A percentile compares a stretch with the other conserved stretches of the same genome.
Evolutionary conservation across 1,140 invertebrate genomes (phyloP).

Genomic region (Ceratoteleas bidentatus): DNA sequence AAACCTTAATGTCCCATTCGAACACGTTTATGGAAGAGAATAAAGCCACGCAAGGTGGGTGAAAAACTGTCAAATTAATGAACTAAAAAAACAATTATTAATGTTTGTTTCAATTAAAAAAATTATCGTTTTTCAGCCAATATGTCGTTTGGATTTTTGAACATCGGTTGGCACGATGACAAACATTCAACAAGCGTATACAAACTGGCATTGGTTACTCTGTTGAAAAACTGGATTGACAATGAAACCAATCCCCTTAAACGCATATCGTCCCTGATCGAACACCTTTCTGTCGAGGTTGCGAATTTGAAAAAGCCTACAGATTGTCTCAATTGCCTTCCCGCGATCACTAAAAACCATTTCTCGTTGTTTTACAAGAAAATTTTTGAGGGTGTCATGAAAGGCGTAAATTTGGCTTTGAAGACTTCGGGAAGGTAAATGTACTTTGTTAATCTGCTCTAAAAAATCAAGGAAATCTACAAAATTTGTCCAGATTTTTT

Average conservation of each 20-base stretch:
- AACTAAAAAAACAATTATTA: too few relatives aligned
- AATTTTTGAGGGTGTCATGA: conserved; percentile 82
- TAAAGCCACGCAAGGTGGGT: conserved; percentile 75
- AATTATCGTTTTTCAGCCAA: too few relatives aligned
- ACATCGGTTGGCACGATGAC: conserved; percentile 74
- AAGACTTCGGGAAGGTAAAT: too few relatives aligned
- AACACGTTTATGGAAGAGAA: conserved; percentile 65
- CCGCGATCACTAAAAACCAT: conserved; percentile 83
- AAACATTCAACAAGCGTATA: conserved; percentile 67
- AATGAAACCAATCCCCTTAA: conserved; percentile 75
- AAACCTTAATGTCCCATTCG: conserved; percentile 77
- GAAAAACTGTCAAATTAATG: too few relatives aligned
- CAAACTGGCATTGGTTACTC: conserved; percentile 67
- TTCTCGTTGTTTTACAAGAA: conserved; percentile 81
- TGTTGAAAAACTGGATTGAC: conserved; percentile 77
- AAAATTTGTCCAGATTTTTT: too few relatives aligned
- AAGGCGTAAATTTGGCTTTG: conserved; percentile 76
- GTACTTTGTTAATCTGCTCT: too few relatives aligned
- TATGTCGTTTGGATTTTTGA: conserved; percentile 74
- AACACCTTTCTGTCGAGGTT: conserved; percentile 81
- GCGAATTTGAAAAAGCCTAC: conserved; percentile 80
- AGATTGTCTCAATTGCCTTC: conserved; percentile 82
- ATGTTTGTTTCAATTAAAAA: too few relatives aligned
- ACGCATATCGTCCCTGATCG: conserved; percentile 80
- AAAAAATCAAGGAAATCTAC: too few relatives aligned